A percentile compares a stretch with the other conserved stretches of the same genome.
phyloP scores from a whole-genome alignment of 2,797 vertebrate genomes.

The Enteromius afrohamiltoni region DNA sequence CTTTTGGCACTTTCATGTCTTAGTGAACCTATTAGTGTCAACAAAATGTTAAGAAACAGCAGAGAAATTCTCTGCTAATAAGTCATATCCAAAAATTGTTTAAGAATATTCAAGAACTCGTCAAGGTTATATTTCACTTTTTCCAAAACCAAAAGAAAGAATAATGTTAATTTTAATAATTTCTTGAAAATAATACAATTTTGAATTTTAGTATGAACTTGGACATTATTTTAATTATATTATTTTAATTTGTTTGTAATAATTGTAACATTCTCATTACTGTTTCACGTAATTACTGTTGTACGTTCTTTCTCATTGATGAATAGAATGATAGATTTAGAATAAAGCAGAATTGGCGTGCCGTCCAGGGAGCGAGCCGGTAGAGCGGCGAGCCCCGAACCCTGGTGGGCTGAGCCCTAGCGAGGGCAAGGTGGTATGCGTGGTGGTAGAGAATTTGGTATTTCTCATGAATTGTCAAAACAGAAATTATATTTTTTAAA shows the following conservation, averaged over 20 bases:
- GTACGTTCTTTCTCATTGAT: too few species aligned
- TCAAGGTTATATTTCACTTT: neutral
- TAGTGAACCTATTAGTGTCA: neutral
- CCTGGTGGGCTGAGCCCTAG: too few species aligned
- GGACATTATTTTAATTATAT: neutral
- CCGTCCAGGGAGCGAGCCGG: too few species aligned
- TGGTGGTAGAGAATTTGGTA: too few species aligned
- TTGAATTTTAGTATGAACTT: neutral
- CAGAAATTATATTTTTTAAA: too few species aligned
- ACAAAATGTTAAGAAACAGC: constrained; percentile 2
- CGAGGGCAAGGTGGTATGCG: too few species aligned
- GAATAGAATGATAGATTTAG: too few species aligned
- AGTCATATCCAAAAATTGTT: neutral
- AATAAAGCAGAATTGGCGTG: too few species aligned
- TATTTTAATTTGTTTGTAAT: neutral
- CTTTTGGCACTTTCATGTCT: constrained; percentile 15
- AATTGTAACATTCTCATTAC: too few species aligned
- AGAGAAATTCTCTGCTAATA: neutral
- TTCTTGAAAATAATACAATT: neutral
- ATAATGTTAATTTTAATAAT: neutral
- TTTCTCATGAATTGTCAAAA: too few species aligned
- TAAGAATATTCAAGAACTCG: neutral
- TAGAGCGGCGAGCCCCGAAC: too few species aligned
- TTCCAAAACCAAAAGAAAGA: neutral
- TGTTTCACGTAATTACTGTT: too few species aligned